Evolutionary conservation across 2,797 vertebrate species (phyloP), one percentile per base, ranked within the genome.

Genomic region (Cynodonichthys magdalenae): DNA sequence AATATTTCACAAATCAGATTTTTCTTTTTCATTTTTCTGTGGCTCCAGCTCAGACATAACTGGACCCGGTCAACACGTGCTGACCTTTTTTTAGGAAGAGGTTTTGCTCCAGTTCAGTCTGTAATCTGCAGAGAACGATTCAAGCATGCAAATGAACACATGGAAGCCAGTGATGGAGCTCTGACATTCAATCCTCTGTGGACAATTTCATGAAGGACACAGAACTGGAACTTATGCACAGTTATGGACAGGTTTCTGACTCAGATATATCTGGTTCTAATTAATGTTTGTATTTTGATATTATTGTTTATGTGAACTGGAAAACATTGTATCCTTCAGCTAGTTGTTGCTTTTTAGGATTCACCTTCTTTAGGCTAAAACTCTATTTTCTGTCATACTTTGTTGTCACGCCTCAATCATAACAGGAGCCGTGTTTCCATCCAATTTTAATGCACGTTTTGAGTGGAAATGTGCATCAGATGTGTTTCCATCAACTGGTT

Each of bases 131-230:
- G 52, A 34, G 55, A 24, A 45, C 71, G 51, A 65, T 41, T 64
- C 52, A 60, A 54, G 66, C 84, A 90, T 88, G 87, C 82, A 86
- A 87, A 91, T 90, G 61, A 83, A 63, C 59, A 66, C 51, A 65
- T 11, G 72, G 77, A 82, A 85, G 70, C 68, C 69, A 60, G 74
- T 53, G 63, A 66, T 65, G 70, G 54, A 53, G 62, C 64, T 65
- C 50, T 91, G 90, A 88, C 89, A 90, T 90, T 89, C 77, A 89
- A 63, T 69, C 62, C 84, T 81, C 61, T 53, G 45, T 67, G 82
- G 87, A 83, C 70, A 42, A 28, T 28, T 12, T 68, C 28, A 69
- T 60, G 59, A 74, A 78, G 66, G 77, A 73, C 46, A 74, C 34
- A 66, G 61, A 46, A 52, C 39, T 46, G 56, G 14, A 51, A 52